Evolutionary conservation across 2,888 invertebrate genomes (phyloP).

Genomic region (Trichopria drosophilae): DNA sequence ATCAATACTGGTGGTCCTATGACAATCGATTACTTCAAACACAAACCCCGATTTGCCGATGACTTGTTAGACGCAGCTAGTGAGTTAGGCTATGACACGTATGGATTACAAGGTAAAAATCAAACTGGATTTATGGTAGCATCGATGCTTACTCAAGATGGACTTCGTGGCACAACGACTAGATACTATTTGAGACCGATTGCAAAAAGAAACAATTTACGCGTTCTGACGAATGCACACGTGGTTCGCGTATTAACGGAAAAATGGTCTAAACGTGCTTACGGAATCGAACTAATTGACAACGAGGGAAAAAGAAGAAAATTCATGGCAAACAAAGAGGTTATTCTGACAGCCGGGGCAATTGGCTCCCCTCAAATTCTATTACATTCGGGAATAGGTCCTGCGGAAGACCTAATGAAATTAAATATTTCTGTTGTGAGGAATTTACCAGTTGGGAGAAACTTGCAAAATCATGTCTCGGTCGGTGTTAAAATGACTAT

Average conservation of each 20-base stretch:
- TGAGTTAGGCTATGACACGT: constrained; percentile 55
- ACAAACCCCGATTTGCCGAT: constrained; percentile 47
- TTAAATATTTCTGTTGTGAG: constrained; percentile 45
- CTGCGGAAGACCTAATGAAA: constrained; percentile 55
- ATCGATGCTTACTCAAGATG: constrained; percentile 56
- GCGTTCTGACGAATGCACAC: constrained; percentile 59
- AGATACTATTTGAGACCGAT: constrained; percentile 61
- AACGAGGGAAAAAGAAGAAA: constrained; percentile 52
- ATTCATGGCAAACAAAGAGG: constrained; percentile 59
- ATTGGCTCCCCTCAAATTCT: constrained; percentile 62
- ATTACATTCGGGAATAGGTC: constrained; percentile 63
- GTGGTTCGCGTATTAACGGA: constrained; percentile 56
- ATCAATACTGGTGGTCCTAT: constrained; percentile 44
- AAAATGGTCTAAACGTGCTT: constrained; percentile 61
- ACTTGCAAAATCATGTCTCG: constrained; percentile 56
- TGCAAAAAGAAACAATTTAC: constrained; percentile 56
- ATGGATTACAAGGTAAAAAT: constrained; percentile 42
- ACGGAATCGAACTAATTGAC: constrained; percentile 60
- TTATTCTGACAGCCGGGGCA: constrained; percentile 62
- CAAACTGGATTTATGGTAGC: constrained; percentile 58
- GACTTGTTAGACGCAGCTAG: constrained; percentile 48
- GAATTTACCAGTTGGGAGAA: constrained; percentile 53
- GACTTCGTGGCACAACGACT: constrained; percentile 61
- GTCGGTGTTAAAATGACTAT: constrained; percentile 45
- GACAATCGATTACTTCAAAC: constrained; percentile 50